A percentile compares a stretch with the other conserved stretches of the same genome.
Conservation (phyloP, 2,888 invertebrate species). For the Argyra leucocephala region DNA sequence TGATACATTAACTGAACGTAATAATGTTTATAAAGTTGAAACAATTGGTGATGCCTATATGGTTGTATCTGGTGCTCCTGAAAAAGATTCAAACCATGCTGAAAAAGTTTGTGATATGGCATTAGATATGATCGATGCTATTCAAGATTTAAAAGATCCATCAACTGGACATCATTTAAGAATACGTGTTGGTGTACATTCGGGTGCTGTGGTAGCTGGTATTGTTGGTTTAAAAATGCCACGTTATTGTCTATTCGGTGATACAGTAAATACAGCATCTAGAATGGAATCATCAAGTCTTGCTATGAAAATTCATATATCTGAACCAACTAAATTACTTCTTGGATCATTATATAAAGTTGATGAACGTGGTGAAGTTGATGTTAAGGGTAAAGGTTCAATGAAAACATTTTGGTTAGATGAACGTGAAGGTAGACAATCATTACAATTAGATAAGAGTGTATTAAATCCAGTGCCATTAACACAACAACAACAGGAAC, state of each 20-base stretch:
- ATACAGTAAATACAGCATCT: constrained; percentile 83
- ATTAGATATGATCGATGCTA: constrained; percentile 89
- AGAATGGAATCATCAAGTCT: constrained; percentile 88
- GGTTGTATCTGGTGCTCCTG: constrained; percentile 94
- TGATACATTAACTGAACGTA: constrained; percentile 84
- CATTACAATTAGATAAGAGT: constrained; percentile 37
- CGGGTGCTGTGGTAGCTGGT: constrained; percentile 86
- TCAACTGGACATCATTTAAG: constrained; percentile 78
- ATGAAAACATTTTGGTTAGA: constrained; percentile 88
- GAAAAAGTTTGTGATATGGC: constrained; percentile 92
- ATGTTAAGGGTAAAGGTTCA: constrained; percentile 82
- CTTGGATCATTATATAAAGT: constrained; percentile 66
- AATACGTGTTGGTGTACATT: constrained; percentile 80
- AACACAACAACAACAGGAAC: constrained; percentile 12
- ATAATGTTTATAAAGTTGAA: constrained; percentile 94
- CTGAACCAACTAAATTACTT: constrained; percentile 72
- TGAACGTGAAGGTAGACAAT: constrained; percentile 58
- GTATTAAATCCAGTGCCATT: constrained; percentile 30
- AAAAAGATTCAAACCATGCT: constrained; percentile 80
- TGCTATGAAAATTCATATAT: constrained; percentile 91
- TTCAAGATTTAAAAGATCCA: constrained; percentile 82
- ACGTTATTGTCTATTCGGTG: constrained; percentile 61
- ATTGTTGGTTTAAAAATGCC: constrained; percentile 94
- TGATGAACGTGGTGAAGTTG: constrained; percentile 70
- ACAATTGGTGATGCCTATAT: constrained; percentile 98